Evolutionary conservation across 2,888 invertebrate species (phyloP).

Genomic region (Sisyra nigra): DNA sequence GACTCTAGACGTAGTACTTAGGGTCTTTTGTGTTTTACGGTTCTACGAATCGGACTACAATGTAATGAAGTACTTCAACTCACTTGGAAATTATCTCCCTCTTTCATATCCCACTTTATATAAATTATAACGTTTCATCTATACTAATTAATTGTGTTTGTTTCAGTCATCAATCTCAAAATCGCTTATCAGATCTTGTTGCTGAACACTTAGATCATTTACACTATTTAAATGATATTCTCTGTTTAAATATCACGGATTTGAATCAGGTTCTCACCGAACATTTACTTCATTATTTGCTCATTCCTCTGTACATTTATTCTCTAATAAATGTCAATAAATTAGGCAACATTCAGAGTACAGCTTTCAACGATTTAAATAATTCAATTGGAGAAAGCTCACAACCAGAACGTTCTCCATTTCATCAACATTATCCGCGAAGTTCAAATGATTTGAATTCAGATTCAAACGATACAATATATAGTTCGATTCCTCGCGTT

Average conservation of each 20-base stretch:
- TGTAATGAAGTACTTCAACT: too few species aligned
- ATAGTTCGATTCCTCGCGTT: conserved; percentile 33
- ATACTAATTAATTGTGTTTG: conserved; percentile 9
- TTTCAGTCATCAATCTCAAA: conserved; percentile 77
- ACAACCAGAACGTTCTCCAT: conserved; percentile 33
- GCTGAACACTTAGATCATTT: conserved; percentile 95
- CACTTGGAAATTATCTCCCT: too few species aligned
- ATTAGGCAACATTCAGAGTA: conserved; percentile 35
- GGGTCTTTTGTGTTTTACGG: too few species aligned
- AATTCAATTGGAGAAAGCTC: conserved; percentile 19
- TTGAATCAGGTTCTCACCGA: conserved; percentile 88
- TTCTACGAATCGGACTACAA: too few species aligned
- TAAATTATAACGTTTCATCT: too few species aligned
- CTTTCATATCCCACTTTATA: too few species aligned
- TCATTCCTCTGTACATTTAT: conserved; percentile 87
- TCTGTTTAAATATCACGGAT: conserved; percentile 80
- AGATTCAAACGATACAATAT: conserved; percentile 21
- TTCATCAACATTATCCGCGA: neutral
- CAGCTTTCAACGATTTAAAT: conserved; percentile 37
- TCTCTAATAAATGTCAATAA: conserved; percentile 44
- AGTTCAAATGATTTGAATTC: conserved; percentile 18
- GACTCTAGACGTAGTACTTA: too few species aligned
- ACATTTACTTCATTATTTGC: conserved; percentile 80
- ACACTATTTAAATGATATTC: conserved; percentile 93
- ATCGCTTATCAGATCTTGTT: conserved; percentile 80